Percentiles rank a stretch among this genome's conserved stretches.
Evolutionary conservation across 1,140 invertebrate genomes (phyloP).

Genomic region (Hesperophylax magnus): DNA sequence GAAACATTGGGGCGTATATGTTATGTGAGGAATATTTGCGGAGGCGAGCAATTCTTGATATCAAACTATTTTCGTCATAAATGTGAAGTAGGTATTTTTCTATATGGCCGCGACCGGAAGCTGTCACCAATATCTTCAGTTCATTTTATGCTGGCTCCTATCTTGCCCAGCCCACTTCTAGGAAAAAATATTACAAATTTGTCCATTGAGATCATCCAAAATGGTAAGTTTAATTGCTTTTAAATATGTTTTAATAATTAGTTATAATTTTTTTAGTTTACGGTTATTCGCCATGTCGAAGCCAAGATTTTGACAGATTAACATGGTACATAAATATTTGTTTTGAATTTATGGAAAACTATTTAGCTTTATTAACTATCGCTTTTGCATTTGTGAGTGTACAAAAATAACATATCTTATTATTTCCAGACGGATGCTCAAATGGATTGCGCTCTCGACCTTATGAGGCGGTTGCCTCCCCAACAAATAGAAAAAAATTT

Average conservation of each 20-base stretch:
- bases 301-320: conserved; percentile 32
- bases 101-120: conserved; percentile 45
- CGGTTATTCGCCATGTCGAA: conserved; percentile 14
- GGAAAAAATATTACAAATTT: conserved; percentile 31
- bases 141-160: conserved; percentile 40
- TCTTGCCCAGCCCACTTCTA: conserved; percentile 50
- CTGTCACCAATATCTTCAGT: conserved; percentile 49
- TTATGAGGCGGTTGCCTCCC: conserved; percentile 98
- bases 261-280: conserved; percentile 8
- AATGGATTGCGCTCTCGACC: conserved; percentile 98
- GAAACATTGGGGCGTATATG: background rate
- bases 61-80: conserved; percentile 4
- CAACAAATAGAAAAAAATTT: conserved; percentile 99
- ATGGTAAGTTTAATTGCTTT: conserved; percentile 36
- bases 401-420: background rate
- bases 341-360: conserved; percentile 9
- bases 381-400: conserved; percentile 30
- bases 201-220: conserved; percentile 43
- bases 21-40: conserved; percentile 6
- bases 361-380: too few species aligned
- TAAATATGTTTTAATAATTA: background rate
- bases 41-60: background rate
- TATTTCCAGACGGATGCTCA: conserved; percentile 92
- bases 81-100: conserved; percentile 9
- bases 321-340: conserved; percentile 17